Evolutionary conservation across 2,113 vertebrate species (phyloP), one percentile per base, ranked within the genome.

Genomic region (Onychostoma macrolepis): DNA sequence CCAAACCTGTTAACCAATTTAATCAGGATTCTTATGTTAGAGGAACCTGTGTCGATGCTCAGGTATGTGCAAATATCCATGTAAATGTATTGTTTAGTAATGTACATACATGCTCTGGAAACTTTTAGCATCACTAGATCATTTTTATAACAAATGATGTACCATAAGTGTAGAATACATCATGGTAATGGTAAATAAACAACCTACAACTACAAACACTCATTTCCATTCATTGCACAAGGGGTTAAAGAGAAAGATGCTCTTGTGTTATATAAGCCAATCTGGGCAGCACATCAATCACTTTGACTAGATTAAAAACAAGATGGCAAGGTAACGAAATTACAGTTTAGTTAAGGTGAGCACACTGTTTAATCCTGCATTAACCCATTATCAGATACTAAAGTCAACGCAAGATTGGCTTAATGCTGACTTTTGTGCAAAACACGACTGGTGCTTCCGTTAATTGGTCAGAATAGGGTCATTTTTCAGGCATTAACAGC

Each of bases 11-110:
- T 90, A 88, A 92, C 88, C 89, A 91, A 90, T 91, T 61, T 92
- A 92, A 93, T 79, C 92, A 94, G 93, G 93, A 95, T 92, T 93
- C 87, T 80, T 65, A 83, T 88, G 87, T 90, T 88, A 90, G 90
- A 93, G 91, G 88, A 93, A 90, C 90, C 92, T 92, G 90, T 91
- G 85, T 93, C 94, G 89, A 94, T 92, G 94, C 95, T 96, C 95
- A 96, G 95, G 95, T 95, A 95, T 94, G 94, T 95, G 92, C 93
- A 95, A 94, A 95, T 93, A 94, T 93, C 90, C 89, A 93, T 95
- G 93, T 94, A 93, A 94, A 94, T 94, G 93, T 95, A 90, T 86
- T 92, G 92, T 94, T 92, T 93, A 90, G 89, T 92, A 88, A 77
- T 85, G 50, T 85, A 85, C 8, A 87, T 69, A 83, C 90, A 92